Evolutionary conservation across 1,140 invertebrate genomes (phyloP).

Genomic region (Nomia melanderi): DNA sequence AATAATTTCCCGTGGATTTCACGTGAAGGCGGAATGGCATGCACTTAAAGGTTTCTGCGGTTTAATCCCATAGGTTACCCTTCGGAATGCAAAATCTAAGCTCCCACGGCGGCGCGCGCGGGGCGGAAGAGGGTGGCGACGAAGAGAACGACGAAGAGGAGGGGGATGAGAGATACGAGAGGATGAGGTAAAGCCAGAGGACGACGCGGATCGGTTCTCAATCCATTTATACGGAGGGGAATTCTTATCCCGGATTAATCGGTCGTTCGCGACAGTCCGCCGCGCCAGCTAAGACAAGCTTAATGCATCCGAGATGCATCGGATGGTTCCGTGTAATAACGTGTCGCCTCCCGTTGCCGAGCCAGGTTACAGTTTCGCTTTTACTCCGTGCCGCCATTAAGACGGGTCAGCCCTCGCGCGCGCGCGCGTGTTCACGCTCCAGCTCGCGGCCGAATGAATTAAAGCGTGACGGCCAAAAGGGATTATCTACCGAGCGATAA

Average conservation of each 20-base stretch:
- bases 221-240: constrained; percentile 57
- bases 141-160: neutral
- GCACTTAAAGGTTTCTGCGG: constrained; percentile 46
- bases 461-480: constrained; percentile 57
- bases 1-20: constrained; percentile 47
- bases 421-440: neutral
- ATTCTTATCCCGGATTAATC: constrained; percentile 68
- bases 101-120: constrained; percentile 23
- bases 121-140: no score
- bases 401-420: neutral
- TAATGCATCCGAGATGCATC: constrained; percentile 60
- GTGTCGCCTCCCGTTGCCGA: constrained; percentile 48
- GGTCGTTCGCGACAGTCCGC: constrained; percentile 56
- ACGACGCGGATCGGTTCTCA: constrained; percentile 53
- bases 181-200: neutral
- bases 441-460: constrained; percentile 41
- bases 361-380: constrained; percentile 46
- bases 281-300: constrained; percentile 61
- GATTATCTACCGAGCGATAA: constrained; percentile 59
- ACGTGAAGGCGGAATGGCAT: constrained; percentile 24
- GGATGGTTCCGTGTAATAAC: constrained; percentile 41
- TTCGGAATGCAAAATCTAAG: constrained; percentile 58
- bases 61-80: constrained; percentile 62
- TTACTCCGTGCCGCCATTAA: constrained; percentile 55
- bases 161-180: constrained; percentile 10